Percentiles rank a stretch among this genome's conserved stretches.
These are phyloP conservation scores for Apostichopus leukothele DNA, from an alignment of 53 echinoderm and acorn worm species.

Conservation along the genomic window DNA sequence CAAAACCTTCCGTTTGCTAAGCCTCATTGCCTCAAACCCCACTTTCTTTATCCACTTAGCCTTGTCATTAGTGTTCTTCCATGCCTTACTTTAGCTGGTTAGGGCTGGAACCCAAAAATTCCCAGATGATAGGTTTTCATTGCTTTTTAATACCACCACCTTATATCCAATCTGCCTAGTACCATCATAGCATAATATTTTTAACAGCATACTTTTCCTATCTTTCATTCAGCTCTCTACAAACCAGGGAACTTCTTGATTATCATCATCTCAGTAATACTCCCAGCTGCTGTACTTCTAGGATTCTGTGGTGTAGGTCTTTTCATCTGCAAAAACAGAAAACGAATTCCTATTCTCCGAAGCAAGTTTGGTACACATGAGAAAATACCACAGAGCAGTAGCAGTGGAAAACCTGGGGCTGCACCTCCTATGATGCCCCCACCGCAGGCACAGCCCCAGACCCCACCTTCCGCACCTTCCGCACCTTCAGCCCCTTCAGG, in stretches of 20 bases:
- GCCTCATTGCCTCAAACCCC: too few relatives aligned
- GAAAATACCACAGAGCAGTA: constrained; percentile 28
- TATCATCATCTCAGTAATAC: constrained; percentile 60
- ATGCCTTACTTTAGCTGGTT: too few relatives aligned
- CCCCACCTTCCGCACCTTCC: not conserved
- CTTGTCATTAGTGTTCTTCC: too few relatives aligned
- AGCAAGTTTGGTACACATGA: constrained; percentile 38
- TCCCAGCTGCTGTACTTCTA: constrained; percentile 70
- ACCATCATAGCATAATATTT: too few relatives aligned
- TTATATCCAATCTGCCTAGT: too few relatives aligned
- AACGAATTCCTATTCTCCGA: constrained; percentile 73
- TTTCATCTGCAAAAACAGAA: constrained; percentile 68
- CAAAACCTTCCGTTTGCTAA: too few relatives aligned
- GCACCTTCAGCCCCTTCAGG: not conserved
- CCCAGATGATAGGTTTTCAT: too few relatives aligned
- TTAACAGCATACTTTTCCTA: too few relatives aligned
- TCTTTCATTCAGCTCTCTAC: not conserved
- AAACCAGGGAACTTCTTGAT: constrained; percentile 38
- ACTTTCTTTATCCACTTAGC: too few relatives aligned
- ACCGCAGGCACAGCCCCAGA: constrained; percentile 17
- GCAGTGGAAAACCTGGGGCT: not conserved
- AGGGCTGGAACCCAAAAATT: too few relatives aligned
- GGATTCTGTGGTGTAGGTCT: constrained; percentile 46
- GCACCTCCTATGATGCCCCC: constrained; percentile 13
- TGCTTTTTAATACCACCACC: too few relatives aligned